These are phyloP conservation scores for Rhogogaster chlorosoma DNA, from an alignment of 2,888 invertebrate genomes.

Conservation along the genomic window DNA sequence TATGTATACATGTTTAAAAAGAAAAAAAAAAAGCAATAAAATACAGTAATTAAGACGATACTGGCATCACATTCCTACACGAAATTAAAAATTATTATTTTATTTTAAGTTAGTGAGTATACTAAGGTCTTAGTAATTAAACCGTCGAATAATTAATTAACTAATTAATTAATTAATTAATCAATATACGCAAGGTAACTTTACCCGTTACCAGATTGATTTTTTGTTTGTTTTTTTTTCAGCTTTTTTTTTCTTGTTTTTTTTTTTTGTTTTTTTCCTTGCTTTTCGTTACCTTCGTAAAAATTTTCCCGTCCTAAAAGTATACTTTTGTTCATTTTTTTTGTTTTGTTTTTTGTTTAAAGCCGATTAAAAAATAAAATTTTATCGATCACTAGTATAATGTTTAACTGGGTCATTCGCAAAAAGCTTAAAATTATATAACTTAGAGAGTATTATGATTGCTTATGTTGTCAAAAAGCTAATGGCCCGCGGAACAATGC, in stretches of 20 bases:
- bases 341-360: slow-evolving; percentile 51
- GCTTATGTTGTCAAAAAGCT: slow-evolving; percentile 58
- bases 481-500: slow-evolving; percentile 72
- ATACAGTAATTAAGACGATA: slow-evolving; percentile 60
- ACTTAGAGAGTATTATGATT: slow-evolving; percentile 67
- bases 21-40: slow-evolving; percentile 58
- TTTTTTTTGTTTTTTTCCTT: not conserved
- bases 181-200: slow-evolving; percentile 41
- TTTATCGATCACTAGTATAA: slow-evolving; percentile 57
- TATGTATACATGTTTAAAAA: slow-evolving; percentile 29
- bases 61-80: slow-evolving; percentile 60
- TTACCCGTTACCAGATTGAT: slow-evolving; percentile 40
- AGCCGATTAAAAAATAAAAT: slow-evolving; percentile 62
- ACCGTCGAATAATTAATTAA: slow-evolving; percentile 24
- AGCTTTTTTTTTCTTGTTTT: not conserved
- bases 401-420: slow-evolving; percentile 53
- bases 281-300: slow-evolving; percentile 33
- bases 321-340: slow-evolving; percentile 28
- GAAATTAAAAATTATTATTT: slow-evolving; percentile 49
- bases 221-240: not conserved
- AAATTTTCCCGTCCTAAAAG: slow-evolving; percentile 6
- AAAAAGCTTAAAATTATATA: slow-evolving; percentile 55
- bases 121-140: slow-evolving; percentile 51
- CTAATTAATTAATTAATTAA: slow-evolving; percentile 17
- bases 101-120: slow-evolving; percentile 54